Conservation (phyloP, 2,797 vertebrate species). For the Arnoldichthys spilopterus region DNA sequence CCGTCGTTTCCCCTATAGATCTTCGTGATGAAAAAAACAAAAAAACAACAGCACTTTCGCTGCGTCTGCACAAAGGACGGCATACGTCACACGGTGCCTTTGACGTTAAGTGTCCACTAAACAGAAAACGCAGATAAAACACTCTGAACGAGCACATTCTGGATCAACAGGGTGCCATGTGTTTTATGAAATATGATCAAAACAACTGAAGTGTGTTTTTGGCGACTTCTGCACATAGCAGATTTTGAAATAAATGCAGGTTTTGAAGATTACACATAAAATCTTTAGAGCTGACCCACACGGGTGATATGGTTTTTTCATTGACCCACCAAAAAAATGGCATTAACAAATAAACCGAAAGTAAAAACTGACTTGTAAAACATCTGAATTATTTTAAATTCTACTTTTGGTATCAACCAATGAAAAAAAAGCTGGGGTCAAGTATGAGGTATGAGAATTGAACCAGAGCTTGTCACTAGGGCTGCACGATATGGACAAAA, state of each 20-base stretch:
- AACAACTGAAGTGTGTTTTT: neutral
- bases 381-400: no score
- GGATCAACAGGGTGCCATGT: neutral
- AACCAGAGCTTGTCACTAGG: no score
- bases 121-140: conserved; percentile 7
- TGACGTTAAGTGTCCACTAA: neutral
- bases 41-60: neutral
- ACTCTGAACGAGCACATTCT: neutral
- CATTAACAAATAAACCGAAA: no score
- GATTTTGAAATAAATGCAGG: neutral
- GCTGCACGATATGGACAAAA: no score
- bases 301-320: no score
- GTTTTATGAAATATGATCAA: neutral
- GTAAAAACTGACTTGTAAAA: no score
- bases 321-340: no score
- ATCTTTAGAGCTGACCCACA: neutral
- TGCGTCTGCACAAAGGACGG: neutral
- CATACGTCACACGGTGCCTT: neutral
- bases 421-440: no score
- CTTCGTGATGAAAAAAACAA: conserved; percentile 1
- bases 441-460: no score
- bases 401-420: no score
- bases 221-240: neutral
- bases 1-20: neutral
- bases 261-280: neutral